Evolutionary conservation across 2,113 vertebrate genomes (phyloP).

Genomic region (Catharus bicknelli): DNA sequence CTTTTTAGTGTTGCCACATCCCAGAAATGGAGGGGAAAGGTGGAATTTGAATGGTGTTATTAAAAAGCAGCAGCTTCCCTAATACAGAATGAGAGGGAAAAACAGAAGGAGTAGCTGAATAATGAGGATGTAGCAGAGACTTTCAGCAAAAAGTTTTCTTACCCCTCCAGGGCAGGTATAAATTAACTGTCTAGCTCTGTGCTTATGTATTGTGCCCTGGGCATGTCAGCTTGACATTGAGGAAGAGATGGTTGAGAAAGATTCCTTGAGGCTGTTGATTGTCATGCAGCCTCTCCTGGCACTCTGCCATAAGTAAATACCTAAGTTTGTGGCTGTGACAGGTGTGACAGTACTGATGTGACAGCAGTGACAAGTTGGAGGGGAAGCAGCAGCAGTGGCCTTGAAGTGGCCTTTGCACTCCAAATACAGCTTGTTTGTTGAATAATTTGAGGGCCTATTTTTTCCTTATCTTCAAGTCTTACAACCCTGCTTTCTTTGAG

Average conservation of each 20-base stretch:
- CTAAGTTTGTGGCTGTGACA: neutral
- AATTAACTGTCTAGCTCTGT: constrained; percentile 12
- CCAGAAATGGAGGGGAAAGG: neutral
- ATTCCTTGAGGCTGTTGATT: constrained; percentile 58
- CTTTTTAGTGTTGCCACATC: neutral
- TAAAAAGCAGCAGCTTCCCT: neutral
- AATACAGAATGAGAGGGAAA: neutral
- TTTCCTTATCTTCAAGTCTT: neutral
- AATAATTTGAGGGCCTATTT: neutral
- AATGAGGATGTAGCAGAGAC: neutral
- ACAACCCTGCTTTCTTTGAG: neutral
- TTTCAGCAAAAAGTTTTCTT: neutral
- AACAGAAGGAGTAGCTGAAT: neutral
- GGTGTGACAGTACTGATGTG: constrained; percentile 21
- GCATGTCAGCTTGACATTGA: neutral
- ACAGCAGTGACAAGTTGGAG: constrained; percentile 6
- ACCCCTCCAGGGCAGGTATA: constrained; percentile 4
- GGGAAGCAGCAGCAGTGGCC: neutral
- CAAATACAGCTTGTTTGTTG: neutral
- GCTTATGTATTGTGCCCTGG: neutral
- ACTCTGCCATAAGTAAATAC: constrained; percentile 45
- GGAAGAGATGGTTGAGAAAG: neutral
- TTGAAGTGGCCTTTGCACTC: neutral
- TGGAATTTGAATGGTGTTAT: neutral
- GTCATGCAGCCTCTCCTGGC: constrained; percentile 47